A percentile compares a stretch with the other conserved stretches of the same genome.
These are phyloP conservation scores for Enteromius unitaeniatus DNA, from an alignment of 2,797 vertebrate species.

Conservation along the genomic window DNA sequence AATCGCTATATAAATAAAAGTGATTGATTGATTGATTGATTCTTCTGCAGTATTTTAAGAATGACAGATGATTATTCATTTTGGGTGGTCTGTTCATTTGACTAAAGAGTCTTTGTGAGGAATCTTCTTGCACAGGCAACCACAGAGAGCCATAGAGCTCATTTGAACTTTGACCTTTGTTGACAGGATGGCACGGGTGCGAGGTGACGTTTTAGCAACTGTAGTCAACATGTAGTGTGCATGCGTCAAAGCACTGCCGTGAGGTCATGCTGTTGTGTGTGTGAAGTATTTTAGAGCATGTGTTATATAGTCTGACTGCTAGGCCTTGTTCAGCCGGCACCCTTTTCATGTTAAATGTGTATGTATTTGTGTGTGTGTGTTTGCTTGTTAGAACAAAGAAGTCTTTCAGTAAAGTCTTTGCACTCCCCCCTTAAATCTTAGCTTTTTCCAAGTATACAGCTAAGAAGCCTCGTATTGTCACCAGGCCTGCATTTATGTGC, in stretches of 20 bases:
- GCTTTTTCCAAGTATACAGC: background rate
- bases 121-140: background rate
- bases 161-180: constrained; percentile 73
- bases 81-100: background rate
- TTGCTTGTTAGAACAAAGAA: constrained; percentile 33
- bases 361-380: constrained; percentile 56
- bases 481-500: background rate
- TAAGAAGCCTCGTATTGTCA: background rate
- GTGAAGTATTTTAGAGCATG: constrained; percentile 36
- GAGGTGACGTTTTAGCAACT: constrained; percentile 70
- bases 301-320: constrained; percentile 55
- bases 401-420: constrained; percentile 16
- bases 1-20: no score
- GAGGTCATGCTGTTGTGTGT: constrained; percentile 57
- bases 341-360: constrained; percentile 47
- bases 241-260: constrained; percentile 29
- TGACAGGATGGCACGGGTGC: constrained; percentile 70
- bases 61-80: background rate
- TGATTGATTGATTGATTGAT: no score
- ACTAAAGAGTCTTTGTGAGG: background rate
- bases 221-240: constrained; percentile 55
- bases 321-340: constrained; percentile 57
- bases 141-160: constrained; percentile 13
- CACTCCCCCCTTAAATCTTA: background rate
- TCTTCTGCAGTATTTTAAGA: background rate